A percentile compares a stretch with the other conserved stretches of the same genome.
These are phyloP conservation scores for Mythimna vitellina DNA, from an alignment of 2,888 invertebrate species.

Conservation along the genomic window DNA sequence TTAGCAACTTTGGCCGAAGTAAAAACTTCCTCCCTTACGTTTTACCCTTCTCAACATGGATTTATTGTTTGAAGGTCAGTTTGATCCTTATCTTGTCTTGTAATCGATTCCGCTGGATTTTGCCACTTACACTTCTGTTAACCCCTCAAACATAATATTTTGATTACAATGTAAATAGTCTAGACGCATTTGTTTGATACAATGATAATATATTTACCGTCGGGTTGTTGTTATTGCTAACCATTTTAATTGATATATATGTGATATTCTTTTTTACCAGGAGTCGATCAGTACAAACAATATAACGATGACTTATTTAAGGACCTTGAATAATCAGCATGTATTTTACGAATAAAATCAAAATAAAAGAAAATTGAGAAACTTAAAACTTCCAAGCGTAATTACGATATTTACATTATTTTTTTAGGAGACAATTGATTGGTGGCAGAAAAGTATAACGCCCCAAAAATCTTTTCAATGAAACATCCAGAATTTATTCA, in stretches of 20 bases:
- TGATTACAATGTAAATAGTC: constrained; percentile 22
- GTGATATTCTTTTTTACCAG: too few relatives aligned
- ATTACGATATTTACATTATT: too few relatives aligned
- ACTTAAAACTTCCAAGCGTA: too few relatives aligned
- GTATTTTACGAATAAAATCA: too few relatives aligned
- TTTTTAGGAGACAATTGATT: too few relatives aligned
- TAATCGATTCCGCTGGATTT: constrained; percentile 65
- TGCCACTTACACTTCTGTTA: constrained; percentile 49
- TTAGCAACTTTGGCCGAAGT: constrained; percentile 62
- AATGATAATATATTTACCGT: not conserved
- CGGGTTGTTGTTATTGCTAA: not conserved
- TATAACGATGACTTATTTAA: too few relatives aligned
- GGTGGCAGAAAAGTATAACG: too few relatives aligned
- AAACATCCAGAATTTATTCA: too few relatives aligned
- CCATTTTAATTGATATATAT: not conserved
- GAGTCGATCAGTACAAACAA: too few relatives aligned
- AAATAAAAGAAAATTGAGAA: too few relatives aligned
- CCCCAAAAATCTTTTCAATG: too few relatives aligned
- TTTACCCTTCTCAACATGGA: constrained; percentile 70
- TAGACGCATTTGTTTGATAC: constrained; percentile 5
- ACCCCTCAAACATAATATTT: constrained; percentile 26
- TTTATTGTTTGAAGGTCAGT: constrained; percentile 70
- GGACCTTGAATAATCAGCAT: too few relatives aligned
- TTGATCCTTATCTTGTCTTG: constrained; percentile 66
- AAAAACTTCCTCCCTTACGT: constrained; percentile 67